Percentiles rank a stretch among this genome's conserved stretches.
Conservation (phyloP, 2,797 vertebrate genomes). For the Heliangelus exortis region DNA sequence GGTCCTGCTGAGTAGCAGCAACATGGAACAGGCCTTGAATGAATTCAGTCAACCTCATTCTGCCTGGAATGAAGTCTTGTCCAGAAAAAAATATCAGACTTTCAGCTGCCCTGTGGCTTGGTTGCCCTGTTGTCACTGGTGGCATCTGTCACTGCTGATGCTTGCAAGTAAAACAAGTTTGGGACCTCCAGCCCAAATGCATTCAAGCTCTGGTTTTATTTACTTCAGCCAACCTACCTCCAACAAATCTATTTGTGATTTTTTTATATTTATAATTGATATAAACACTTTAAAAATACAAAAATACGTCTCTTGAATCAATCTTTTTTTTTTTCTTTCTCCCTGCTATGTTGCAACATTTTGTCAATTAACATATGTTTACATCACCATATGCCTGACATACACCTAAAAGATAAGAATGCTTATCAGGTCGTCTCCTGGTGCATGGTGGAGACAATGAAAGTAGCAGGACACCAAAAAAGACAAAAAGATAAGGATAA, state of each 20-base stretch:
- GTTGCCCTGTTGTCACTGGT: neutral
- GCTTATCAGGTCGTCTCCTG: too few relatives aligned
- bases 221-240: neutral
- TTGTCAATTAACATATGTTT: too few relatives aligned
- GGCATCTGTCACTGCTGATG: neutral
- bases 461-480: too few relatives aligned
- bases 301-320: too few relatives aligned
- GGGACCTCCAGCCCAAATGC: neutral
- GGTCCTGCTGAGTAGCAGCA: fast-evolving
- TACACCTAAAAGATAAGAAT: too few relatives aligned
- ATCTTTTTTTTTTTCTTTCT: too few relatives aligned
- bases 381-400: too few relatives aligned
- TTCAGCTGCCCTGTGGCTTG: fast-evolving
- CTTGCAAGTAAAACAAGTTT: neutral
- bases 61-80: neutral
- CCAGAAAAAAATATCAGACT: neutral
- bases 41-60: neutral
- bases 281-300: too few relatives aligned
- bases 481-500: too few relatives aligned
- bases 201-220: neutral
- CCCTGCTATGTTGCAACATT: too few relatives aligned
- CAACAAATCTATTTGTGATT: neutral
- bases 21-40: neutral
- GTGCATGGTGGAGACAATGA: too few relatives aligned
- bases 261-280: neutral